Evolutionary conservation across 92 coral and sea anemone genomes (phyloP), one percentile per base, ranked within the genome.

Genomic region (Porites divaricata): DNA sequence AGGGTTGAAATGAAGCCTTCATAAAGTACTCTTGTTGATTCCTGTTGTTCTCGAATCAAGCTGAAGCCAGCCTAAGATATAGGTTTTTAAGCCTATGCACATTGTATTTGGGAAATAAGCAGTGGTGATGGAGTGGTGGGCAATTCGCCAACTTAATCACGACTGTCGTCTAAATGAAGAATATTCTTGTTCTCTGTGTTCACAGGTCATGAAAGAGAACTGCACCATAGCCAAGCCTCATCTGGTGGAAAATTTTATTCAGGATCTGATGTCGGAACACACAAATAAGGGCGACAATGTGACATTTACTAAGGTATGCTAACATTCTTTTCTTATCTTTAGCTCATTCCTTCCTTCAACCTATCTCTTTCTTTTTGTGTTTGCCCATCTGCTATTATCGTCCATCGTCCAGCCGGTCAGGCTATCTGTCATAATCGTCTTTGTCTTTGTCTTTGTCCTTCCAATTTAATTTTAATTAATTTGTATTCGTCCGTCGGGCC

Each of bases 151-250:
- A 35, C 6, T 35, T 35, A 35, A 35, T 4, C 45, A 35, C 45
- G 45, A 35, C 45, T 54, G 59, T 11, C 14, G 0, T 54, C 59
- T 11, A 54, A 54, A 11, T 54, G 4, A 11, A 11, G 1, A 54
- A 54, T 13, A 8, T 54, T 54, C 1, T 49, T 26, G 23, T 2
- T 23, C 76, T 68, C 50, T 5, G 13, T 54, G 53, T 53, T 13
- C 57, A 2, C 59, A 96, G 99, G 98, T 94, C 22, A 96, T 96
- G 99, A 96, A 96, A 70, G 99, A 96, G 76, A 96, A 93, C 84
- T 90, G 95, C 19, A 96, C 99, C 70, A 96, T 96, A 23, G 73
- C 91, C 12, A 96, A 94, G 65, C 99, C 99, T 69, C 98, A 96
- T 82, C 87, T 94, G 57, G 99, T 96, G 50, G 99, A 96, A 82